Conservation (phyloP, 1,140 invertebrate genomes). For the Hyles vespertilio region DNA sequence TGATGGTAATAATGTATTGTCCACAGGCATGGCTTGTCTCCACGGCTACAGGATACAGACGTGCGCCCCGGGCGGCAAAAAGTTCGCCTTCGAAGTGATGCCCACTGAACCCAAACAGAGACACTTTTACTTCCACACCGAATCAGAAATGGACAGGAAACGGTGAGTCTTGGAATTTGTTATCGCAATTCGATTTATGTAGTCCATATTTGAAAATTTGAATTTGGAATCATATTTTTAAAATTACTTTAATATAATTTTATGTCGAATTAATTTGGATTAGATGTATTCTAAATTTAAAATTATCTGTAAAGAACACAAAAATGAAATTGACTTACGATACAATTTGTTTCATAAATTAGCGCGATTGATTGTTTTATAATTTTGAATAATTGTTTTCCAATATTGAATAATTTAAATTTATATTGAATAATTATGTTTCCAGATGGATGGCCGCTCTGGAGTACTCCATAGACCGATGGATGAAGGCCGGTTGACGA, state of each 20-base stretch:
- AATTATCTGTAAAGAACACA: no score
- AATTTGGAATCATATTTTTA: no score
- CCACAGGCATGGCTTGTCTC: conserved; percentile 90
- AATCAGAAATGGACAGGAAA: conserved; percentile 96
- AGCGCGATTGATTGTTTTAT: no score
- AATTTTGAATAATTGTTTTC: not conserved
- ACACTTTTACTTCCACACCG: conserved; percentile 94
- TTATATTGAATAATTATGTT: conserved; percentile 41
- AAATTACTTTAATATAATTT: no score
- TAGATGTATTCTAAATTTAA: no score
- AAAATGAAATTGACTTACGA: no score
- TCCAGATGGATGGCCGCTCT: conserved; percentile 94
- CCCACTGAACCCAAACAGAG: conserved; percentile 91
- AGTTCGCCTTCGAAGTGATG: conserved; percentile 93
- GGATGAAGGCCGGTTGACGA: conserved; percentile 93
- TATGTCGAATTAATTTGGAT: no score
- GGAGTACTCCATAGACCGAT: conserved; percentile 96
- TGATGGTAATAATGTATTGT: not conserved
- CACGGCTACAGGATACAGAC: conserved; percentile 95
- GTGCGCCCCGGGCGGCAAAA: conserved; percentile 84
- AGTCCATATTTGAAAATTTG: not conserved
- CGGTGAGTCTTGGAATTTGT: conserved; percentile 78
- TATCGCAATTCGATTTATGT: not conserved
- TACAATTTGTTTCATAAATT: no score
- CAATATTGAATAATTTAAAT: conserved; percentile 7